Base-by-base conservation (phyloP, 2,113 vertebrate genomes). In the Merops nubicus region DNA sequence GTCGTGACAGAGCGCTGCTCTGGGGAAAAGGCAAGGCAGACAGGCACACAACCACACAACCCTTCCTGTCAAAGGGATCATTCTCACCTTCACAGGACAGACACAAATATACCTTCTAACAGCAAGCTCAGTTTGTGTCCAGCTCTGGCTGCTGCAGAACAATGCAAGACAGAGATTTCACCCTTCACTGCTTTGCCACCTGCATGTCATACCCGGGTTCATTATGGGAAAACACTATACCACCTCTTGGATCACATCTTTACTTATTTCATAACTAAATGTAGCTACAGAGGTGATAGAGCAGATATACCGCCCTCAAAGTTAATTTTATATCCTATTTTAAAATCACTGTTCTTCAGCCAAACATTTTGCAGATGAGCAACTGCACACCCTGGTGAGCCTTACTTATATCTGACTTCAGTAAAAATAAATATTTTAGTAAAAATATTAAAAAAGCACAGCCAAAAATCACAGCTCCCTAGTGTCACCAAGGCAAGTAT, bases 151-250 rank as follows among this genome's bases (percentile, higher is more conserved):
- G 53, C 47, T 31, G n/a, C 43, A 43, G 38, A 78, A 7, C 67
- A 57, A 21, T 0, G 11, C 64, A 36, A 42, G 36, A 33, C 1
- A 1, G 53, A 70, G 38, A 72, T 43, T 82, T 91, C 33, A 47
- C 3, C 43, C 33, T n/a, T 70, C 31, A 6, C 10, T 36, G 43
- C 64, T 75, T 84, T 54, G 50, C 47, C 34, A 47, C 60, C 21
- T 1, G 19, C 4, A 1, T 21, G 25, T 33, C 25, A 12, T 11
- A 18, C 17, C 33, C 0, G 2, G 70, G 28, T 15, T 81, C 2
- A 1, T 43, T 38, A 11, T 0, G 6, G 67, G 15, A 87, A 51
- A 84, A 13, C 0, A 2, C 31, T 72, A 5, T 9, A 47, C 12
- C 73, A 76, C 63, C 15, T 16, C 69, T 31, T 38, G 43, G 31